Conservation (phyloP, 2,113 vertebrate species). For the Melanotaenia duboulayi region DNA sequence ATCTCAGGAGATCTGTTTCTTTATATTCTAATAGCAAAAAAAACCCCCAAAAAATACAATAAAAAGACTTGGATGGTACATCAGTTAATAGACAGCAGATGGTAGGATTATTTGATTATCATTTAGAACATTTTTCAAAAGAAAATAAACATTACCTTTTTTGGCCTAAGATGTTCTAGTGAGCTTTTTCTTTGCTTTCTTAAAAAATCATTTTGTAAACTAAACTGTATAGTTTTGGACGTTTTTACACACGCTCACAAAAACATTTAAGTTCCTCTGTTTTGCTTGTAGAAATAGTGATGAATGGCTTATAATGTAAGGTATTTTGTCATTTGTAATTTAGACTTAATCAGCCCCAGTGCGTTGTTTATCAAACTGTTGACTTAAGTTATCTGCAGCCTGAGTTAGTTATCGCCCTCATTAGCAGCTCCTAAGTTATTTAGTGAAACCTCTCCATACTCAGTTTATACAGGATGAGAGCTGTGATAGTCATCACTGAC, state of each 20-base stretch:
- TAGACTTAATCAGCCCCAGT: no score
- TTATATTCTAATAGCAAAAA: no score
- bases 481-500: neutral
- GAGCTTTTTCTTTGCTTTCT: no score
- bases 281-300: neutral
- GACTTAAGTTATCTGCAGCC: neutral
- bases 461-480: conserved; percentile 1
- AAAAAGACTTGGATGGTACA: no score
- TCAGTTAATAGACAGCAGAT: no score
- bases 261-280: neutral
- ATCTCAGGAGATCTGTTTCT: no score
- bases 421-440: conserved; percentile 19
- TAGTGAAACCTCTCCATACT: conserved; percentile 1
- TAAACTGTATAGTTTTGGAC: neutral
- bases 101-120: no score
- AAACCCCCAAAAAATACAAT: no score
- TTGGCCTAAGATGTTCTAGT: no score
- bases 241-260: neutral
- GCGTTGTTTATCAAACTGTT: neutral
- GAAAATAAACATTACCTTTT: no score
- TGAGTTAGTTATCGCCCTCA: conserved; percentile 1
- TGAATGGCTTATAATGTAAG: neutral
- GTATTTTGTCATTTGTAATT: neutral
- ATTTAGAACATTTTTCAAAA: no score
- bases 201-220: neutral